Conservation (phyloP, 2,888 invertebrate species). For the Temnothorax unifasciatus region DNA sequence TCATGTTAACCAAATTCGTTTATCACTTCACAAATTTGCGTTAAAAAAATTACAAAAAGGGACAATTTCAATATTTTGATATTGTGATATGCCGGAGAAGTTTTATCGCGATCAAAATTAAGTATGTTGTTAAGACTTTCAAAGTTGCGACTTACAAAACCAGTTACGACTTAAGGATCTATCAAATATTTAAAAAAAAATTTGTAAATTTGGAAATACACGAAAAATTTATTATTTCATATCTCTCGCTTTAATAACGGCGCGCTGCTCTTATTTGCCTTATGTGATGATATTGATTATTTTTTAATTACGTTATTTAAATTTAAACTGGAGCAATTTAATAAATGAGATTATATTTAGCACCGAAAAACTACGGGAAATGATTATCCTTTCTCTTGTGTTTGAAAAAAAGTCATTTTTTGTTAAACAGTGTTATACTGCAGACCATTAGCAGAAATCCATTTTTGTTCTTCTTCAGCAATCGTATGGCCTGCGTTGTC, state of each 20-base stretch:
- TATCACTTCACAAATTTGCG: not conserved
- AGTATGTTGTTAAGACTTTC: not conserved
- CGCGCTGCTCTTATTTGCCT: too few relatives aligned
- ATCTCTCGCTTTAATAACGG: too few relatives aligned
- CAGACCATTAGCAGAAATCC: slow-evolving; percentile 88
- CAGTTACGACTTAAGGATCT: not conserved
- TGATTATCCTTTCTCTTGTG: not conserved
- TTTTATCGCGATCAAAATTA: not conserved
- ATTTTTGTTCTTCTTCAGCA: slow-evolving; percentile 86
- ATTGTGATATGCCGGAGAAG: not conserved
- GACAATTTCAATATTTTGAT: not conserved
- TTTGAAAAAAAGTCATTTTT: not conserved
- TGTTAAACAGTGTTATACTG: slow-evolving; percentile 52
- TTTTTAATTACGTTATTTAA: not conserved
- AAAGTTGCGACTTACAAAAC: not conserved
- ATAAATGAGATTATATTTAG: not conserved
- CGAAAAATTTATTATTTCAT: too few relatives aligned
- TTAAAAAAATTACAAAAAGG: not conserved
- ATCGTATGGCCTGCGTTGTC: slow-evolving; percentile 88
- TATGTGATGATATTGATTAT: not conserved
- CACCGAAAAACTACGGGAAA: not conserved
- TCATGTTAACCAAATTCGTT: not conserved
- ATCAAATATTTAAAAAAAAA: not conserved
- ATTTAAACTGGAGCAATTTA: not conserved
- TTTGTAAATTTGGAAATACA: too few relatives aligned